phyloP scores from a whole-genome alignment of 2,113 vertebrate species.

The Hepsetus odoe region DNA sequence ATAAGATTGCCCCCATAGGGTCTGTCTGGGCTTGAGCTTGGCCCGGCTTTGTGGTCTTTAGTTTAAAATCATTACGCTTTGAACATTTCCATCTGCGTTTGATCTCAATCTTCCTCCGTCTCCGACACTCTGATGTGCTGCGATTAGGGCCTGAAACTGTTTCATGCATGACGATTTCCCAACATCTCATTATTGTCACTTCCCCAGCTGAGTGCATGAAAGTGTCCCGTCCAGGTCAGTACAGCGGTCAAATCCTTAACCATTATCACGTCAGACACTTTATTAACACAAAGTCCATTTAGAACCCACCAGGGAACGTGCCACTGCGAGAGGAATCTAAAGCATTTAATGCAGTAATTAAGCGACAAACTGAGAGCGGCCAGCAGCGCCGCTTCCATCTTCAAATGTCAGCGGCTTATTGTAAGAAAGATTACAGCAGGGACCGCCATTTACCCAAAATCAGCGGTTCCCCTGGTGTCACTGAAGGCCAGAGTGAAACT shows the following conservation, averaged over 20 bases:
- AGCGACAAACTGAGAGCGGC: not conserved
- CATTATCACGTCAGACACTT: not conserved
- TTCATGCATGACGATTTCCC: not conserved
- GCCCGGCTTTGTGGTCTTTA: too few relatives aligned
- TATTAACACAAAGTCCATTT: not conserved
- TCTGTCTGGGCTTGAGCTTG: too few relatives aligned
- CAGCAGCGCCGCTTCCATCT: not conserved
- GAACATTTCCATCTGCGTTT: not conserved
- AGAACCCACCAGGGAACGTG: not conserved
- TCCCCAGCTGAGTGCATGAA: not conserved
- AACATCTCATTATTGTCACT: not conserved
- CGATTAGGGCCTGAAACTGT: not conserved
- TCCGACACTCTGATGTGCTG: not conserved
- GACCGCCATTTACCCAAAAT: not conserved
- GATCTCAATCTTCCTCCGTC: not conserved
- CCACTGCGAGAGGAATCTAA: too few relatives aligned
- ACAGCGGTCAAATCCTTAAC: not conserved
- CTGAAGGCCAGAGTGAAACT: not conserved
- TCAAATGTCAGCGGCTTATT: not conserved
- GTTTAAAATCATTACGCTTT: not conserved
- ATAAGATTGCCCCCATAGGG: too few relatives aligned
- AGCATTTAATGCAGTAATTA: not conserved
- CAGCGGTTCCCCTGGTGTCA: not conserved
- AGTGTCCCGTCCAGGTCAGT: not conserved
- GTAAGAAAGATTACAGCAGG: not conserved